phyloP scores from a whole-genome alignment of 1,140 invertebrate genomes.

The Acromyrmex charruanus region DNA sequence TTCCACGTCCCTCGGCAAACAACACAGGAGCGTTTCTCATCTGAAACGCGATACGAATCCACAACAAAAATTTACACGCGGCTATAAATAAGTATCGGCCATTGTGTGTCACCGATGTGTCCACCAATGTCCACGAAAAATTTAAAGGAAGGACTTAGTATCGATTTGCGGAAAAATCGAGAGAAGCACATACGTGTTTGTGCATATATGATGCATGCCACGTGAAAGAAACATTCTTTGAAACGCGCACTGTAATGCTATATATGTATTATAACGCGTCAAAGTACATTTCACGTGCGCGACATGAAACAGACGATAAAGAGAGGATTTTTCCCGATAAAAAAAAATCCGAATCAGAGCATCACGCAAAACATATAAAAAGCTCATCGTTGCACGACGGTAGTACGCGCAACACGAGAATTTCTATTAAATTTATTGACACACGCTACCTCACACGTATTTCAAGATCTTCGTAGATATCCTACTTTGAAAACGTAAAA shows the following conservation, averaged over 20 bases:
- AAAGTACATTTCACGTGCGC: neutral
- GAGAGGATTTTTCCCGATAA: neutral
- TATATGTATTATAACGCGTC: neutral
- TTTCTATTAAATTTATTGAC: constrained; percentile 20
- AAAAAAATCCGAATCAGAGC: constrained; percentile 1
- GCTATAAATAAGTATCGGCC: constrained; percentile 1
- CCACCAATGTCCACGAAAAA: neutral
- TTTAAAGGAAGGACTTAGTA: constrained; percentile 25
- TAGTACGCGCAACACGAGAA: neutral
- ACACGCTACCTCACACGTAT: neutral
- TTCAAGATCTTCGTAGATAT: neutral
- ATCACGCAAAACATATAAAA: constrained; percentile 18
- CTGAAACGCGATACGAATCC: constrained; percentile 10
- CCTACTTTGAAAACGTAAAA: neutral
- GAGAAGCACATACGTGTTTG: neutral
- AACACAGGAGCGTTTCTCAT: neutral
- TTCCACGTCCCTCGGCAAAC: neutral
- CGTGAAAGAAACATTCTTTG: neutral
- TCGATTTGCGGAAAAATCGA: neutral
- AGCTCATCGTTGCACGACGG: neutral
- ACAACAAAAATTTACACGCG: neutral
- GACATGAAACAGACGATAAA: neutral
- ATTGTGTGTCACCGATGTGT: constrained; percentile 1
- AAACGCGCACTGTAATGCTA: neutral
- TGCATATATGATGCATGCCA: neutral